Conservation (phyloP, 2,888 invertebrate genomes). For the Tholera decimalis region DNA sequence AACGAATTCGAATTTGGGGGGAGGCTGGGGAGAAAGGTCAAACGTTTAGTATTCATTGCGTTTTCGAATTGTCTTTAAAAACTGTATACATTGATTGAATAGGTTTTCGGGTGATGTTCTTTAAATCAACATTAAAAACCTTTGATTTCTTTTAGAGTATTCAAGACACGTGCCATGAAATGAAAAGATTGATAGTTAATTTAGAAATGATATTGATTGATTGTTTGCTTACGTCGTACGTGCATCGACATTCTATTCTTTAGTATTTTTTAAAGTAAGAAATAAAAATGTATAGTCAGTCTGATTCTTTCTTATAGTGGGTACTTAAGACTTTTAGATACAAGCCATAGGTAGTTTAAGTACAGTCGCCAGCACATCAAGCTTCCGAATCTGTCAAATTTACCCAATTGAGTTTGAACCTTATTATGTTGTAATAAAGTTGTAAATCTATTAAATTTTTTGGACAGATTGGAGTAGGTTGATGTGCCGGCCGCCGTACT, state of each 20-base stretch:
- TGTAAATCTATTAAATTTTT: too few species aligned
- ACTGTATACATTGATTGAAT: slow-evolving; percentile 51
- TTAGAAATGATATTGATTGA: slow-evolving; percentile 49
- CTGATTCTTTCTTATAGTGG: too few species aligned
- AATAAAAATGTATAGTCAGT: too few species aligned
- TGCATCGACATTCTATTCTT: slow-evolving; percentile 9
- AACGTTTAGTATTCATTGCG: slow-evolving; percentile 63
- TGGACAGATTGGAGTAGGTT: too few species aligned
- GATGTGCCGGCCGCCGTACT: too few species aligned
- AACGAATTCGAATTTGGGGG: slow-evolving; percentile 67
- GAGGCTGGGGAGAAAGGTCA: slow-evolving; percentile 31
- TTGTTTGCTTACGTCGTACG: slow-evolving; percentile 20
- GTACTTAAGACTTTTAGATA: too few species aligned
- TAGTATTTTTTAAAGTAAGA: background rate
- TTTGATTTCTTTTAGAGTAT: slow-evolving; percentile 44
- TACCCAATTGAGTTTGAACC: too few species aligned
- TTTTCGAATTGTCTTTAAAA: slow-evolving; percentile 62
- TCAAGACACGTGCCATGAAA: slow-evolving; percentile 36
- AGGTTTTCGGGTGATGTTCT: slow-evolving; percentile 24
- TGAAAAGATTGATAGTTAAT: slow-evolving; percentile 37
- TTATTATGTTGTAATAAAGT: too few species aligned
- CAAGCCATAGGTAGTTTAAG: too few species aligned
- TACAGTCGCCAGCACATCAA: too few species aligned
- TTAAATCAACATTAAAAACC: slow-evolving; percentile 47
- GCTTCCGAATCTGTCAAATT: too few species aligned